Evolutionary conservation across 1,140 invertebrate species (phyloP).

Genomic region (Argopecten irradians): DNA sequence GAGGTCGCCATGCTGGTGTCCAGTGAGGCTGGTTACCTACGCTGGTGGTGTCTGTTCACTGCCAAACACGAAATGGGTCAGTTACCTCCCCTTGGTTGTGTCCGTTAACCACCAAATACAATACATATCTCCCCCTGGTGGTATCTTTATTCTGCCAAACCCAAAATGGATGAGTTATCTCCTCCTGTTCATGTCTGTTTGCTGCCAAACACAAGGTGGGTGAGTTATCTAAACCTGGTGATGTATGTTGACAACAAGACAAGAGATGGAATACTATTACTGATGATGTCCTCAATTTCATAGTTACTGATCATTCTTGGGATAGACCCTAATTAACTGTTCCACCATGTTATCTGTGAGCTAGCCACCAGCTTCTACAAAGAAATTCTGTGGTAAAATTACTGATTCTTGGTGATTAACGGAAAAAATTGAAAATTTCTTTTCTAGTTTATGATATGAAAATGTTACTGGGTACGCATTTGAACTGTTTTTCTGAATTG

Average conservation of each 20-base stretch:
- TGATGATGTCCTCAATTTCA: not conserved
- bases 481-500: not conserved
- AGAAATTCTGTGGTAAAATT: too few relatives aligned
- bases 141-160: slow-evolving; percentile 68
- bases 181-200: slow-evolving; percentile 73
- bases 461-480: not conserved
- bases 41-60: slow-evolving; percentile 73
- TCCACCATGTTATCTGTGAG: too few relatives aligned
- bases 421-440: not conserved
- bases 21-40: slow-evolving; percentile 71
- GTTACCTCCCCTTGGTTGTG: slow-evolving; percentile 69
- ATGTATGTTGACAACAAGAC: not conserved
- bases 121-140: too few relatives aligned
- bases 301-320: too few relatives aligned
- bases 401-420: not conserved
- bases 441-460: not conserved
- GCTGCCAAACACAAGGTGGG: slow-evolving; percentile 68
- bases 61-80: slow-evolving; percentile 70
- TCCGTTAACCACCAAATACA: slow-evolving; percentile 64
- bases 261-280: too few relatives aligned
- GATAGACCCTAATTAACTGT: too few relatives aligned
- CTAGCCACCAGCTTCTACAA: too few relatives aligned
- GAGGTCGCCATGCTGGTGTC: slow-evolving; percentile 74
- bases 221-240: slow-evolving; percentile 44
- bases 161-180: slow-evolving; percentile 71